phyloP scores from a whole-genome alignment of 1,140 invertebrate genomes.

The Ooceraea biroi region DNA sequence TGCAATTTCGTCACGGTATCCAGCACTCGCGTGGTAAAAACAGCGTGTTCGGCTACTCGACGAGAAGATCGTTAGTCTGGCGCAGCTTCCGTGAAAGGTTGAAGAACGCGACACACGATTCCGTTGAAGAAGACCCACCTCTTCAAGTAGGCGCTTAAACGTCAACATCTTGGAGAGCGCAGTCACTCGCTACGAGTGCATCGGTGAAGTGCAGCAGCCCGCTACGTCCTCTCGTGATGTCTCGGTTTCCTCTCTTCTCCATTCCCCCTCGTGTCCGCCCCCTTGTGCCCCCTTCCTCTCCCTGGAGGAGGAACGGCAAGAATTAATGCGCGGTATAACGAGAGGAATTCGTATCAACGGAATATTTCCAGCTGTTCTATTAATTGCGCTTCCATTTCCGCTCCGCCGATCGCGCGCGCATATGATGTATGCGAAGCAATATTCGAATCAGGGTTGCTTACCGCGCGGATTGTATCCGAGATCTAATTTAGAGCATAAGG shows the following conservation, averaged over 20 bases:
- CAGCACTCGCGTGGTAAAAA: constrained; percentile 3
- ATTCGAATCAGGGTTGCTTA: constrained; percentile 24
- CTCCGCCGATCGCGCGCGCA: constrained; percentile 23
- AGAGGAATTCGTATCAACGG: constrained; percentile 71
- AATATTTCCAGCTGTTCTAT: constrained; percentile 71
- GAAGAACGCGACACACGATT: constrained; percentile 52
- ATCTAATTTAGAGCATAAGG: constrained; percentile 20
- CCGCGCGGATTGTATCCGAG: not conserved
- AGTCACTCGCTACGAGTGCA: constrained; percentile 44
- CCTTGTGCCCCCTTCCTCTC: not conserved
- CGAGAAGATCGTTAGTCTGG: constrained; percentile 54
- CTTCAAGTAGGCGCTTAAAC: constrained; percentile 49
- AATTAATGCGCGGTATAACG: constrained; percentile 68
- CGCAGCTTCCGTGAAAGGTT: constrained; percentile 49
- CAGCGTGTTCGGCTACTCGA: not conserved
- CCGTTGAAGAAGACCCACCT: constrained; percentile 58
- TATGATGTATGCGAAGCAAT: constrained; percentile 31
- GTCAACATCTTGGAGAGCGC: constrained; percentile 51
- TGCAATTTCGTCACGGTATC: not conserved
- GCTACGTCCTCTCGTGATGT: constrained; percentile 54
- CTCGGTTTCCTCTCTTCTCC: constrained; percentile 39
- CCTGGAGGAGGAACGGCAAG: constrained; percentile 55
- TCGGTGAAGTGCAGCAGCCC: constrained; percentile 44
- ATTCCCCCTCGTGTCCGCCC: not conserved
- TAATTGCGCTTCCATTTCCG: constrained; percentile 56